phyloP scores from a whole-genome alignment of 2,797 vertebrate species.

The Thamnophis elegans region DNA sequence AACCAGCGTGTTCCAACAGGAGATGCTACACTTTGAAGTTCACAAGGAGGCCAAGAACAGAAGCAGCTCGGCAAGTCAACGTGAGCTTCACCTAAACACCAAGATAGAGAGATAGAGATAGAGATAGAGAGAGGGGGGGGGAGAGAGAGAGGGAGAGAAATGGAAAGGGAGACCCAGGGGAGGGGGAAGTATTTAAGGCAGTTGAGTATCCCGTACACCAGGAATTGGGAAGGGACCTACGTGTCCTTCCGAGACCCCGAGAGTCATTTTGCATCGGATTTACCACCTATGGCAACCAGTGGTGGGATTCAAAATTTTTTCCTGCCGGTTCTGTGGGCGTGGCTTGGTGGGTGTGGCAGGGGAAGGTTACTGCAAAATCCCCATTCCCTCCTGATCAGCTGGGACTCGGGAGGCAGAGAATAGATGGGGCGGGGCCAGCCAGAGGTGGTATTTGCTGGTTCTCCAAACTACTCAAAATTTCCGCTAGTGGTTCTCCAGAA shows the following conservation, averaged over 20 bases:
- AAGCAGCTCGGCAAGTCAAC: slow-evolving; percentile 10
- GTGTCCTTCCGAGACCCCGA: too few relatives aligned
- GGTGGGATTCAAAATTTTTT: too few relatives aligned
- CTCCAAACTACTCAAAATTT: too few relatives aligned
- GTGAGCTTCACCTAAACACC: slow-evolving; percentile 32
- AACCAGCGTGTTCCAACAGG: slow-evolving; percentile 35
- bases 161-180: slow-evolving; percentile 48
- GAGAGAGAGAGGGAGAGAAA: slow-evolving; percentile 12
- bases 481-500: too few relatives aligned
- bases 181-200: slow-evolving; percentile 38
- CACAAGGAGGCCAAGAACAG: slow-evolving; percentile 19
- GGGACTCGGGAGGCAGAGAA: too few relatives aligned
- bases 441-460: too few relatives aligned
- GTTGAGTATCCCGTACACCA: not conserved
- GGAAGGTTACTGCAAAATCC: too few relatives aligned
- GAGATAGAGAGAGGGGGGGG: not conserved
- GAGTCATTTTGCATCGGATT: not conserved
- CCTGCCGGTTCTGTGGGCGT: too few relatives aligned
- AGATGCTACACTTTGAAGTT: not conserved
- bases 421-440: too few relatives aligned
- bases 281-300: not conserved
- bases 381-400: too few relatives aligned
- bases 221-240: not conserved
- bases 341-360: too few relatives aligned
- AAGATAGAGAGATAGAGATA: slow-evolving; percentile 31